Evolutionary conservation across 2,113 vertebrate genomes (phyloP).

Genomic region (Colinus virginianus): DNA sequence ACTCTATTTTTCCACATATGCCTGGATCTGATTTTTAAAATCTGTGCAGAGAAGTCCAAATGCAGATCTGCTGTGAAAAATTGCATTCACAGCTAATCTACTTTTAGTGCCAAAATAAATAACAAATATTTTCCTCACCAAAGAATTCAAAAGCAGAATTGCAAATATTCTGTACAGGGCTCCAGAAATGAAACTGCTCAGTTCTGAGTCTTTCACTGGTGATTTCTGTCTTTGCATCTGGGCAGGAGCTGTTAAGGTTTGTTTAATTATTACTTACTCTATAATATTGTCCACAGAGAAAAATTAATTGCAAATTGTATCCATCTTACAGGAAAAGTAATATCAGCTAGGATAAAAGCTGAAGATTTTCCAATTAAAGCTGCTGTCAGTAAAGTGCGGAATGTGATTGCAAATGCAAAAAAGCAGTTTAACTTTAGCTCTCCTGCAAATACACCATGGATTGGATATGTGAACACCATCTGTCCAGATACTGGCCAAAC

Average conservation of each 20-base stretch:
- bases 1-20: not conserved
- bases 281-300: slow-evolving; percentile 48
- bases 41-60: not conserved
- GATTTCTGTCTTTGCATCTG: slow-evolving; percentile 33
- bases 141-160: not conserved
- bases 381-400: slow-evolving; percentile 61
- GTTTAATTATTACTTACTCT: slow-evolving; percentile 62
- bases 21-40: not conserved
- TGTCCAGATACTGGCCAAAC: slow-evolving; percentile 56
- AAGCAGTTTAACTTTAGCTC: slow-evolving; percentile 61
- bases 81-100: not conserved
- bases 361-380: slow-evolving; percentile 68
- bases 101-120: not conserved
- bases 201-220: not conserved
- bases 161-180: not conserved
- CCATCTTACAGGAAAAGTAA: slow-evolving; percentile 50
- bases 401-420: slow-evolving; percentile 67
- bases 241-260: slow-evolving; percentile 38
- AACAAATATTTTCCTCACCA: not conserved
- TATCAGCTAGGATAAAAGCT: slow-evolving; percentile 41
- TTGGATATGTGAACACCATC: slow-evolving; percentile 54
- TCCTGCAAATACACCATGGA: slow-evolving; percentile 68
- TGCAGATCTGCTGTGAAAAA: not conserved
- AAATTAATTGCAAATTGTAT: slow-evolving; percentile 69
- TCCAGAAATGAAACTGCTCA: not conserved